Evolutionary conservation across 2,113 vertebrate genomes (phyloP), one percentile per base, ranked within the genome.

Genomic region (Origma solitaria): DNA sequence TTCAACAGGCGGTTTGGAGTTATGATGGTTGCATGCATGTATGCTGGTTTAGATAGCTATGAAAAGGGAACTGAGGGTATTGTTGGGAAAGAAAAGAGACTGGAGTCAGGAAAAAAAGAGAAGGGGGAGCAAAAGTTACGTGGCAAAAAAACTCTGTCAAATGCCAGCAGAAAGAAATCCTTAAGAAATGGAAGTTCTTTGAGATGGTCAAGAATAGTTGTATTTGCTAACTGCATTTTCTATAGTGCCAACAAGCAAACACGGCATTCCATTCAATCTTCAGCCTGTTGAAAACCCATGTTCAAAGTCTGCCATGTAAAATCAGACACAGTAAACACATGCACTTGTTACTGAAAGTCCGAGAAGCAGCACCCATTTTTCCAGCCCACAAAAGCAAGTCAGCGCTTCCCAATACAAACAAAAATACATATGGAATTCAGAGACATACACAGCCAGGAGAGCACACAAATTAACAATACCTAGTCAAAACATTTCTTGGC

Each of bases 21-120:
- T n/a, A 47, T 0, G 2, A 84, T n/a, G 50, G 35, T 4, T 51
- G 11, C 27, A 47, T 4, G 10, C 10, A 40, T 0, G 1, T 13
- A 66, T 8, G 10, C 21, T 66, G 28, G 28, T 61, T 60, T 79
- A 79, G 78, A 66, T 11, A 82, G 10, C 38, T 18, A 38, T 10
- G 37, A 50, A 80, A 71, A 77, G 5, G 30, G 30, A 83, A 58
- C 35, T 64, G 15, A 37, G 17, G 19, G 7, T 65, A 51, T 65
- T 27, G 51, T 0, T 2, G 1, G 15, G 15, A 86, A 76, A 2
- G 13, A 25, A 71, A 84, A 72, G 58, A 83, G 5, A 56, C 30
- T 37, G 13, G 71, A 62, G 22, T 44, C 20, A 64, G 19, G 27
- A n/a, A 45, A 58, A 80, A 86, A 72, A 54, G 7, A 7, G 14